phyloP scores from a whole-genome alignment of 1,140 invertebrate genomes.

The Euura lappo region DNA sequence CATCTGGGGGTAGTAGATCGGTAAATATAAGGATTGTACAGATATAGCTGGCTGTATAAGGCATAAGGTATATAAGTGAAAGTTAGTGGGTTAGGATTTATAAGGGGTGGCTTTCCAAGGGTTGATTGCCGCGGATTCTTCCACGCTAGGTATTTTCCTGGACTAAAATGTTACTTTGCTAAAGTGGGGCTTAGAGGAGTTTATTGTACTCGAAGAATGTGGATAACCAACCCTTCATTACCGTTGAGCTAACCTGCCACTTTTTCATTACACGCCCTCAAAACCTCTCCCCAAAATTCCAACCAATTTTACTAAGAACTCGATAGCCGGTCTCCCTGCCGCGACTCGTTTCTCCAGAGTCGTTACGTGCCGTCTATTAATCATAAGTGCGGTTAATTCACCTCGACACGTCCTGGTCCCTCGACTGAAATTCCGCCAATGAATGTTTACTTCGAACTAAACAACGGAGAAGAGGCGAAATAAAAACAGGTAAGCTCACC shows the following conservation, averaged over 20 bases:
- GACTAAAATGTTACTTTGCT: constrained; percentile 6
- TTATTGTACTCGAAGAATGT: constrained; percentile 10
- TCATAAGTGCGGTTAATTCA: neutral
- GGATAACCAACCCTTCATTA: constrained; percentile 2
- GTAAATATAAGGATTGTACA: no score
- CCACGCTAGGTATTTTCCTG: neutral
- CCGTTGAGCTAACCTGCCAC: neutral
- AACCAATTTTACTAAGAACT: neutral
- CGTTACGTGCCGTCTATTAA: neutral
- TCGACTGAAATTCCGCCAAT: neutral
- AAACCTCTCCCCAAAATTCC: constrained; percentile 10
- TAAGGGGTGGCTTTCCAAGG: constrained; percentile 8
- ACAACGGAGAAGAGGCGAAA: no score
- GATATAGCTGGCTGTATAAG: no score
- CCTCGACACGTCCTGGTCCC: neutral
- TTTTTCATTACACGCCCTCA: neutral
- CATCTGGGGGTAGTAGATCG: no score
- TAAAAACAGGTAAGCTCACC: no score
- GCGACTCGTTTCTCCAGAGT: neutral
- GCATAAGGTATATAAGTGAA: neutral
- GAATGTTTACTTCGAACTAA: no score
- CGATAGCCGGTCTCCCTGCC: neutral
- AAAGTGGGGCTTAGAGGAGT: constrained; percentile 11
- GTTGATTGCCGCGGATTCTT: constrained; percentile 10
- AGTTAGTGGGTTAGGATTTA: neutral